Evolutionary conservation across 2,113 vertebrate species (phyloP), one percentile per base, ranked within the genome.

Genomic region (Phalacrocorax aristotelis): DNA sequence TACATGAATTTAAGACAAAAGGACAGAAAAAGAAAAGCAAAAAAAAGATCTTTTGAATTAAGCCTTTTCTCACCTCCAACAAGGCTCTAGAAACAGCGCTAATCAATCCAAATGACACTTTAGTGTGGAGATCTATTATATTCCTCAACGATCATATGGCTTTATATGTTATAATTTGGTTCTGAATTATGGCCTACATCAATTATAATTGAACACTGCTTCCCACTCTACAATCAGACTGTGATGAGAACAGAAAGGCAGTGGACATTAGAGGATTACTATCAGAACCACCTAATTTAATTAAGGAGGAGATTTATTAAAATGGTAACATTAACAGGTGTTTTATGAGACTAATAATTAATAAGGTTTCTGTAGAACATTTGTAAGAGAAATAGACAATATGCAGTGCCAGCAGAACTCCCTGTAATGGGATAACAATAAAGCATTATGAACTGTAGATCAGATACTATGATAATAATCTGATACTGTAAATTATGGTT

Each of bases 311-410:
- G 95, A 96, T 97, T 97, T 97, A 97, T 97, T 97, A 97, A 97
- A 97, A 96, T 93, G 81, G 83, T 86, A 95, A 95, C 94, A 95
- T 97, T 97, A 97, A 95, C 96, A 96, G 94, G 96, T 97, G 93
- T 96, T 97, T 98, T 96, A 97, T 93, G 94, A 96, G 94, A 96
- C 95, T 95, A 97, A 97, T 97, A 96, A 97, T 97, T 97, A 97
- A 97, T 96, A 97, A 96, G 96, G 69, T 96, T 98, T 93, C 90
- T 96, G 91, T 86, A 94, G 95, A 97, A 96, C 96, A 96, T 96
- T 97, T 95, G 97, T 96, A 97, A 96, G 92, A 94, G 96, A 96
- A 97, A 92, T 69, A 94, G 95, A 97, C 95, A 97, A 96, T 96
- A 93, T 88, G 93, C 92, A 91, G 68, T 89, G 92, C 95, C 93